phyloP scores from a whole-genome alignment of 2,797 vertebrate genomes.

The Paratrypauchen microcephalus region DNA sequence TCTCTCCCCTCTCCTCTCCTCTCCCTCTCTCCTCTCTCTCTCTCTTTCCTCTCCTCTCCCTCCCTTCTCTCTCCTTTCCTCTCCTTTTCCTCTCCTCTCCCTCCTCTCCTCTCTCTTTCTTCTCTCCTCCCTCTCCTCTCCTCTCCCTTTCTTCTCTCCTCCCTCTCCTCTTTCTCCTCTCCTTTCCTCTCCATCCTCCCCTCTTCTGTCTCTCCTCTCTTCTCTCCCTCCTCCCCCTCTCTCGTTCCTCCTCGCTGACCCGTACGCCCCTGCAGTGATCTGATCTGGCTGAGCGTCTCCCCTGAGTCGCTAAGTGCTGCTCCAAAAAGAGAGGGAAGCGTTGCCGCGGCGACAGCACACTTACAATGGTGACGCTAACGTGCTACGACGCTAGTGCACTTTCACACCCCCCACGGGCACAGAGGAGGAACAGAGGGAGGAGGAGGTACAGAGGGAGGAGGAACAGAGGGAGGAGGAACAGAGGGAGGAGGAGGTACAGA shows the following conservation, averaged over 20 bases:
- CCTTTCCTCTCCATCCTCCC: no score
- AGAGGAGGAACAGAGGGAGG: conserved; percentile 50
- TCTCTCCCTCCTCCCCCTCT: conserved; percentile 38
- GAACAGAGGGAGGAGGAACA: no score
- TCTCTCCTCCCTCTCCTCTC: conserved; percentile 11
- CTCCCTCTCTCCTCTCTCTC: no score
- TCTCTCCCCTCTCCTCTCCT: no score
- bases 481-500: conserved; percentile 37
- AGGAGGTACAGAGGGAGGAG: conserved; percentile 16
- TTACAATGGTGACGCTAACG: conserved; percentile 62
- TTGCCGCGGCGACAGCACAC: conserved; percentile 70
- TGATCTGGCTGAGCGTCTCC: conserved; percentile 57
- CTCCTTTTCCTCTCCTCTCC: no score
- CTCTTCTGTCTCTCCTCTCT: no score
- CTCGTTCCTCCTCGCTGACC: conserved; percentile 50
- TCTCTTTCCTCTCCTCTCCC: no score
- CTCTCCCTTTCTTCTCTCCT: conserved; percentile 25
- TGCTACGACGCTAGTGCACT: conserved; percentile 57
- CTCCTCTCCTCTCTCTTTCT: no score
- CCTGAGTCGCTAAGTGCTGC: conserved; percentile 78
- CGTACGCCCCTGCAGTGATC: conserved; percentile 41
- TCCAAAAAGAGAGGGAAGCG: conserved; percentile 63
- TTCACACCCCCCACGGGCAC: conserved; percentile 75
- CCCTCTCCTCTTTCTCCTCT: no score
- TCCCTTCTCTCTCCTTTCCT: no score